phyloP scores from a whole-genome alignment of 2,113 vertebrate species.

The Lycaon pictus region DNA sequence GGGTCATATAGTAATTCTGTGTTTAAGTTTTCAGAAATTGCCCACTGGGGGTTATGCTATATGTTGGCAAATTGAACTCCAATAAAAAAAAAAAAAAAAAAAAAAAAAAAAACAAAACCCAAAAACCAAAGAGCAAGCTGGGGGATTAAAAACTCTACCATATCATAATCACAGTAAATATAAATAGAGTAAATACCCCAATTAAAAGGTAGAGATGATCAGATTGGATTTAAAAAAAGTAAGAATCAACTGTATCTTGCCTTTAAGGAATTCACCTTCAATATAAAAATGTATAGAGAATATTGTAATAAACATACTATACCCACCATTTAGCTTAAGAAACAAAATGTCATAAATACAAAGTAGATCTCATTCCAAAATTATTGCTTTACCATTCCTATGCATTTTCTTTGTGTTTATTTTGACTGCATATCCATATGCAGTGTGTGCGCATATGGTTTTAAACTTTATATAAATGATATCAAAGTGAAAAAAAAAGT shows the following conservation, averaged over 20 bases:
- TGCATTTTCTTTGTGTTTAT: neutral
- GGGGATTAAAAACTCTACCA: too few relatives aligned
- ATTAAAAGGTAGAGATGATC: too few relatives aligned
- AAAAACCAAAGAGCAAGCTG: too few relatives aligned
- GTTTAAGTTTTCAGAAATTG: neutral
- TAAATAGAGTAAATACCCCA: too few relatives aligned
- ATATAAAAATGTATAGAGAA: neutral
- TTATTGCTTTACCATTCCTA: neutral
- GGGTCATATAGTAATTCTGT: neutral
- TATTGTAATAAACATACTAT: neutral
- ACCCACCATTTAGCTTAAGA: neutral
- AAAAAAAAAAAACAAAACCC: too few relatives aligned
- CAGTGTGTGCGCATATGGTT: neutral
- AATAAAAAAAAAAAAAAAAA: too few relatives aligned
- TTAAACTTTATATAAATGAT: too few relatives aligned
- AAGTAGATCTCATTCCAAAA: neutral
- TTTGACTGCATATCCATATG: neutral
- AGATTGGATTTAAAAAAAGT: neutral
- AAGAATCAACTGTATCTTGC: neutral
- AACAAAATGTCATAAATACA: neutral
- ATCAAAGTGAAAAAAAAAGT: neutral
- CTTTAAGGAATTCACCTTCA: neutral
- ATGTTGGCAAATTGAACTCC: too few relatives aligned
- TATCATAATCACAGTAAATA: too few relatives aligned
- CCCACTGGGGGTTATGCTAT: neutral